Evolutionary conservation across 2,888 invertebrate species (phyloP), one percentile per base, ranked within the genome.

Genomic region (Athripsodes cinereus): DNA sequence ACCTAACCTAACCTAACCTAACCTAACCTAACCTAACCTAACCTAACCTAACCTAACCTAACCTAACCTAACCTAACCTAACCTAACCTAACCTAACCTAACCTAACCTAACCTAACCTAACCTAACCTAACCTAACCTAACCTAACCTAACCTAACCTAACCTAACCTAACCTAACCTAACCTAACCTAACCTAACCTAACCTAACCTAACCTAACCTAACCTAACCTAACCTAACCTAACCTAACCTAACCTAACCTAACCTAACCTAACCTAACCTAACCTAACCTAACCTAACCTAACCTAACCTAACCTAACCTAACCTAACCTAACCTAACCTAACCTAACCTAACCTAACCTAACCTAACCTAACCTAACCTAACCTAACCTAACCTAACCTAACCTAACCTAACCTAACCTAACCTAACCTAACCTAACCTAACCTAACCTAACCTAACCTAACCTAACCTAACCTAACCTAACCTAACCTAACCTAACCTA

Each of bases 21-120:
- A 62, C 60, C 60, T 62, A 60, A 60, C 62, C 60, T 60, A 62
- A 62, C 60, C 62, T 62, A 62, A 60, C 60, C 62, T 60, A 62
- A 48, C 48, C 48, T 50, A 50, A 53, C 53, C 52, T 52, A 52
- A 52, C 52, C 52, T 52, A 52, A 52, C 52, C 40, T 40, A 52
- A 34, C 52, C 56, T 52, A 52, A 52, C 52, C 52, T 52, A 52
- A 52, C 52, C 52, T 52, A 52, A 52, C 52, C 52, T 35, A 52
- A 52, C 52, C 34, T 52, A 52, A 52, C 52, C 35, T 52, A 52
- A 52, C 52, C 35, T 52, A 52, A 52, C 52, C 35, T 52, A 52
- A 52, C 52, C 35, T 52, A 52, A 52, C 52, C 35, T 52, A 52
- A 52, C 52, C 35, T 52, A 52, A 52, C 52, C 35, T 52, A 52